Evolutionary conservation across 2,888 invertebrate genomes (phyloP).

Genomic region (Drosophila infuscata): DNA sequence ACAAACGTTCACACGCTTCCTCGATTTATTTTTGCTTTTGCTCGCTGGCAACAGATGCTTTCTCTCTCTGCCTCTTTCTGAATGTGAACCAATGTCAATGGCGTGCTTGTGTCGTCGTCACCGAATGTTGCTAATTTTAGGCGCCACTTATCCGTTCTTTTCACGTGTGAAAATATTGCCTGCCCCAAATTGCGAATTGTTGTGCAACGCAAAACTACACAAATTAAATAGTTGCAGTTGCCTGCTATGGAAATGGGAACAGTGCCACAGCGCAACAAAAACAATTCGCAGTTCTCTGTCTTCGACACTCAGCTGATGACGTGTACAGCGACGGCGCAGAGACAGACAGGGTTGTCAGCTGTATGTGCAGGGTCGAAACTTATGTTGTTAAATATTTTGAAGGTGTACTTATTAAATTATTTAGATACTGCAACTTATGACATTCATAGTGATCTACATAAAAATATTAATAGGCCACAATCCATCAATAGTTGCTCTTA

Average conservation of each 20-base stretch:
- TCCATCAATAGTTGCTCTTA: neutral
- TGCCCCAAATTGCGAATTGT: constrained; percentile 45
- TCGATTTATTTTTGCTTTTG: constrained; percentile 67
- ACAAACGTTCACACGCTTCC: constrained; percentile 52
- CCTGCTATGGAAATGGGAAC: constrained; percentile 41
- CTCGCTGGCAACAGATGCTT: constrained; percentile 33
- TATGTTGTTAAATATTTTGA: neutral
- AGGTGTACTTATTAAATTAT: neutral
- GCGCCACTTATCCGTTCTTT: constrained; percentile 32
- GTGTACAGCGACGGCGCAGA: constrained; percentile 70
- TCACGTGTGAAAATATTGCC: constrained; percentile 56
- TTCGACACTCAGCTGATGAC: constrained; percentile 70
- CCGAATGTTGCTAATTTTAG: constrained; percentile 44
- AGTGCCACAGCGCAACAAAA: constrained; percentile 50
- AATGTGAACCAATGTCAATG: constrained; percentile 76
- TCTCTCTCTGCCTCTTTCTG: constrained; percentile 47
- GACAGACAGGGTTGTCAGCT: constrained; percentile 57
- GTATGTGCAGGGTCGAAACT: neutral
- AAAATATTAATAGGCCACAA: neutral
- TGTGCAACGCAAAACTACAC: constrained; percentile 28
- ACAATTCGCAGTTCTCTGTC: constrained; percentile 35
- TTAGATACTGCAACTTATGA: neutral
- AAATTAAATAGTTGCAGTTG: constrained; percentile 36
- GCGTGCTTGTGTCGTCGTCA: constrained; percentile 51
- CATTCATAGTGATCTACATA: no score